Percentiles rank a stretch among this genome's conserved stretches.
Conservation (phyloP, 2,113 vertebrate genomes). For the Willisornis vidua region DNA sequence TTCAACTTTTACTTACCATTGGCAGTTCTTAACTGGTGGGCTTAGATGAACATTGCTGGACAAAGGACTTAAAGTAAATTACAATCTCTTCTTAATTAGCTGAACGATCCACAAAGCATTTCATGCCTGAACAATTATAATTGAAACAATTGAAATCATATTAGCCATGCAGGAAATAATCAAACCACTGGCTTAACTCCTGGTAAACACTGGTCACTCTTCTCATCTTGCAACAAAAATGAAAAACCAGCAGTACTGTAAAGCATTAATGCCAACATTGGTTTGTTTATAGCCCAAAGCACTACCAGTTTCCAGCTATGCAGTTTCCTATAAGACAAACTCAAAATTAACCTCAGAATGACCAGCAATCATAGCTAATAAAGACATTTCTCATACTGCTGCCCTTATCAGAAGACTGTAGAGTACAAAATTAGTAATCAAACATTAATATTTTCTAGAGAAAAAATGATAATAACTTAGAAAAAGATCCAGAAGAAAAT, state of each 20-base stretch:
- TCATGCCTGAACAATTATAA: constrained; percentile 18
- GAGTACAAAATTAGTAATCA: not conserved
- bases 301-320: not conserved
- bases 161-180: not conserved
- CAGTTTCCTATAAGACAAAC: not conserved
- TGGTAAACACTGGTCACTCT: not conserved
- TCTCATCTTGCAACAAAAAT: not conserved
- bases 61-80: not conserved
- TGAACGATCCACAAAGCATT: not conserved
- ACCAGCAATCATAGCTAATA: not conserved
- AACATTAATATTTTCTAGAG: not conserved
- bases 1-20: not conserved
- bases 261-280: not conserved
- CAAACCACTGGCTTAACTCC: not conserved
- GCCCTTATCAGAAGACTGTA: not conserved
- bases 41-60: not conserved
- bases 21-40: not conserved
- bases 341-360: not conserved
- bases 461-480: not conserved
- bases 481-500: not conserved
- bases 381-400: not conserved
- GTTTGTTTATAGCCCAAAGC: not conserved
- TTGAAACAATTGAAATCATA: constrained; percentile 13
- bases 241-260: not conserved
- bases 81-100: not conserved